These are phyloP conservation scores for Corythoichthys haematopterus DNA, from an alignment of 2,113 vertebrate genomes.

Conservation along the genomic window DNA sequence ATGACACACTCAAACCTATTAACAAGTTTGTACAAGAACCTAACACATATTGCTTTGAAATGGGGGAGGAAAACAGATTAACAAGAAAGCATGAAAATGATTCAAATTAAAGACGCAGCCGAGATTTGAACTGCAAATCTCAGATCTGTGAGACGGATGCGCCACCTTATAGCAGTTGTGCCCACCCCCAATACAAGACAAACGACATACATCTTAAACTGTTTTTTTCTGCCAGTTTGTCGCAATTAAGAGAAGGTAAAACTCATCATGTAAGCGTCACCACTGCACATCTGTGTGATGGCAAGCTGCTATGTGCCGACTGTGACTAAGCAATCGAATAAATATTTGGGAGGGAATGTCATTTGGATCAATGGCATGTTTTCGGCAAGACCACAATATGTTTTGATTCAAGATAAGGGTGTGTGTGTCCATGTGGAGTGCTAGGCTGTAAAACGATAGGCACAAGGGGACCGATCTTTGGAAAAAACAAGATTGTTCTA, in stretches of 20 bases:
- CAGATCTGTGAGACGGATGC: too few relatives aligned
- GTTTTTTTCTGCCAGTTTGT: background rate
- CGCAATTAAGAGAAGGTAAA: background rate
- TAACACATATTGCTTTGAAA: background rate
- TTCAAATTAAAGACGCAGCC: too few relatives aligned
- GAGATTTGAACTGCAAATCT: too few relatives aligned
- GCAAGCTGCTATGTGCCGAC: conserved; percentile 22
- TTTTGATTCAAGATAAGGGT: conserved; percentile 48
- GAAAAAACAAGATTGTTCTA: background rate
- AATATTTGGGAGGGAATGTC: conserved; percentile 21
- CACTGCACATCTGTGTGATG: conserved; percentile 44
- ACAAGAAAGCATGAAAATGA: background rate
- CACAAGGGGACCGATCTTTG: conserved; percentile 27
- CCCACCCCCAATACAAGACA: too few relatives aligned
- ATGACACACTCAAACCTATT: background rate
- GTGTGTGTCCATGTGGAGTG: conserved; percentile 39
- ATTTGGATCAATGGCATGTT: conserved; percentile 30
- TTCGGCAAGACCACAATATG: conserved; percentile 22
- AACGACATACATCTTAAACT: background rate
- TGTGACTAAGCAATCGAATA: conserved; percentile 35
- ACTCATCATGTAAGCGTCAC: conserved; percentile 49
- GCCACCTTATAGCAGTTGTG: too few relatives aligned
- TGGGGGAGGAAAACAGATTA: background rate
- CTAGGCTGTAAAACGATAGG: conserved; percentile 37
- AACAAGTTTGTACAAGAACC: background rate